Evolutionary conservation across 2,888 invertebrate species (phyloP).

Genomic region (Aphodius granarius): DNA sequence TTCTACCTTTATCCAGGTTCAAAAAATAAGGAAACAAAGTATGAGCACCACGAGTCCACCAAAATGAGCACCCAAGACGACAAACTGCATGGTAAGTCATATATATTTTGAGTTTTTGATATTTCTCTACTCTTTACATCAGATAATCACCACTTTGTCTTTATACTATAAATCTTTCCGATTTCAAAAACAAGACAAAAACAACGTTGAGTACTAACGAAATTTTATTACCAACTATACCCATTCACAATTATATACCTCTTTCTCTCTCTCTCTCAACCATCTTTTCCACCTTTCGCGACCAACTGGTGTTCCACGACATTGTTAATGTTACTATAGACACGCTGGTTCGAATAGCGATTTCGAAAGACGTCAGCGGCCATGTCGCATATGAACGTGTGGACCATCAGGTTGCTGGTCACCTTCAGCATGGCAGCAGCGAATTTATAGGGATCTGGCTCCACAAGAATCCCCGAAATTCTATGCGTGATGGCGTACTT

Average conservation of each 20-base stretch:
- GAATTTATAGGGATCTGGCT: conserved; percentile 43
- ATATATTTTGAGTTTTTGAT: too few relatives aligned
- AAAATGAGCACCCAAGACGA: conserved; percentile 33
- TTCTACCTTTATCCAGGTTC: neutral
- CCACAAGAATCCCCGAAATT: conserved; percentile 46
- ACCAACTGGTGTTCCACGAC: conserved; percentile 27
- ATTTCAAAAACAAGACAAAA: neutral
- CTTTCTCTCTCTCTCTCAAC: neutral
- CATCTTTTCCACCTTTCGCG: neutral
- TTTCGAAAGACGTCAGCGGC: conserved; percentile 43
- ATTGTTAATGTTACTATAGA: conserved; percentile 39
- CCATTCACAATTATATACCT: neutral
- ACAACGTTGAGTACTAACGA: neutral
- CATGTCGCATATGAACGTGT: conserved; percentile 48
- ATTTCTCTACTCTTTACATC: too few relatives aligned
- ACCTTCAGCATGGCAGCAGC: conserved; percentile 47
- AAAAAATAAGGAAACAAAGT: neutral
- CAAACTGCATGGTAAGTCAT: conserved; percentile 34
- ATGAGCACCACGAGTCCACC: conserved; percentile 15
- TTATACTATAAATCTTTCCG: too few relatives aligned
- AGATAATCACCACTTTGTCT: too few relatives aligned
- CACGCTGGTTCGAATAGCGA: conserved; percentile 42
- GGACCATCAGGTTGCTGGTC: conserved; percentile 44
- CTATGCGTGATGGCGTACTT: conserved; percentile 43
- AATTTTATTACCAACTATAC: neutral